Conservation (phyloP, 2,113 vertebrate genomes). For the Callopanchax toddi region DNA sequence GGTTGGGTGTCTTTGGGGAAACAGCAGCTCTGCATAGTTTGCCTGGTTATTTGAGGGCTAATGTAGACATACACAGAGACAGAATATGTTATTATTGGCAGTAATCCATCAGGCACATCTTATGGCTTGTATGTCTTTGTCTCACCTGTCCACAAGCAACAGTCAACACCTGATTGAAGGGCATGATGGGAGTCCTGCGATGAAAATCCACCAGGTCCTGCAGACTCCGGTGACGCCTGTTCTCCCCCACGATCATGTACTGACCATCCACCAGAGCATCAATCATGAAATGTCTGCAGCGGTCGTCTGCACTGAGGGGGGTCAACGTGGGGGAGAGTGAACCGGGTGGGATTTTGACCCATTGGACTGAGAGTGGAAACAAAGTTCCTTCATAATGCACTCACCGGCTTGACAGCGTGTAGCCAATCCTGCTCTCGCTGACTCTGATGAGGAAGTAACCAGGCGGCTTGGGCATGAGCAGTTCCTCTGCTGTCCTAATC, state of each 20-base stretch:
- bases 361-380: not conserved
- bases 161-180: slow-evolving; percentile 77
- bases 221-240: slow-evolving; percentile 65
- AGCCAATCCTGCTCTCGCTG: slow-evolving; percentile 85
- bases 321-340: not conserved
- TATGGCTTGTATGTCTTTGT: not conserved
- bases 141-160: slow-evolving; percentile 81
- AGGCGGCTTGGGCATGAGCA: slow-evolving; percentile 71
- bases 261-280: slow-evolving; percentile 69
- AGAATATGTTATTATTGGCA: not conserved
- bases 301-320: slow-evolving; percentile 59
- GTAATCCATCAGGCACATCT: not conserved
- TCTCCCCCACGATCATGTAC: slow-evolving; percentile 77
- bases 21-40: slow-evolving; percentile 67
- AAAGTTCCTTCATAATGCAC: slow-evolving; percentile 6
- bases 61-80: not conserved
- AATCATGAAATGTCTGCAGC: slow-evolving; percentile 86
- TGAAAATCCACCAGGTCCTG: slow-evolving; percentile 82
- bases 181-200: slow-evolving; percentile 67
- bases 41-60: slow-evolving; percentile 40
- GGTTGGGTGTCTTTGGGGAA: slow-evolving; percentile 28
- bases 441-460: slow-evolving; percentile 87
- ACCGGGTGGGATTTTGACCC: not conserved
- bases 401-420: slow-evolving; percentile 86
- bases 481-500: slow-evolving; percentile 78